Evolutionary conservation across 2,888 invertebrate genomes (phyloP).

Genomic region (Smittia aterrima): DNA sequence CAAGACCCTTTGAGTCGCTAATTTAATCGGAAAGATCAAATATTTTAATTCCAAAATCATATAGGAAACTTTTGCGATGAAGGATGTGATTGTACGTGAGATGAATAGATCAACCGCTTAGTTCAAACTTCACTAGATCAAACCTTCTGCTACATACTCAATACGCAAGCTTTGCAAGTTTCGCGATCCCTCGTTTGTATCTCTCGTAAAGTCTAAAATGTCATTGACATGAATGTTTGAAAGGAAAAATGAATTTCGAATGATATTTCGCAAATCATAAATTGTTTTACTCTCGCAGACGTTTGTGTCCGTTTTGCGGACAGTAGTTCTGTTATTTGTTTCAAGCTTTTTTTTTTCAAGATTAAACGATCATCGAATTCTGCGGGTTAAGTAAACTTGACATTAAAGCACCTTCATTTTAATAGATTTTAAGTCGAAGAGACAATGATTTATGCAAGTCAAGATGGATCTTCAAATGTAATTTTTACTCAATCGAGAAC

Average conservation of each 20-base stretch:
- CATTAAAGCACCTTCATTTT: background rate
- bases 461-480: background rate
- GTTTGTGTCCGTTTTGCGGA: background rate
- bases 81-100: too few relatives aligned
- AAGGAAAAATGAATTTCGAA: constrained; percentile 5
- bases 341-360: background rate
- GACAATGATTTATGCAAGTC: background rate
- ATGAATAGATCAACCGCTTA: too few relatives aligned
- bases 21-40: background rate
- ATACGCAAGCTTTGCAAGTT: too few relatives aligned
- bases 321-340: background rate
- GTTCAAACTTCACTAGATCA: too few relatives aligned
- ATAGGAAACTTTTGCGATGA: too few relatives aligned
- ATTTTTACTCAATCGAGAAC: background rate
- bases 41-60: too few relatives aligned
- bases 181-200: background rate
- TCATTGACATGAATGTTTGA: constrained; percentile 27
- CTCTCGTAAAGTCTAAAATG: background rate
- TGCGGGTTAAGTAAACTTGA: constrained; percentile 3
- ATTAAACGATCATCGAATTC: background rate
- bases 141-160: too few relatives aligned
- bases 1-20: background rate
- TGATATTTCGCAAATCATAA: constrained; percentile 7
- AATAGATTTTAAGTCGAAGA: background rate
- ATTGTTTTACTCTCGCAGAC: too few relatives aligned